Conservation (phyloP, 2,113 vertebrate genomes). For the Bungarus multicinctus region DNA sequence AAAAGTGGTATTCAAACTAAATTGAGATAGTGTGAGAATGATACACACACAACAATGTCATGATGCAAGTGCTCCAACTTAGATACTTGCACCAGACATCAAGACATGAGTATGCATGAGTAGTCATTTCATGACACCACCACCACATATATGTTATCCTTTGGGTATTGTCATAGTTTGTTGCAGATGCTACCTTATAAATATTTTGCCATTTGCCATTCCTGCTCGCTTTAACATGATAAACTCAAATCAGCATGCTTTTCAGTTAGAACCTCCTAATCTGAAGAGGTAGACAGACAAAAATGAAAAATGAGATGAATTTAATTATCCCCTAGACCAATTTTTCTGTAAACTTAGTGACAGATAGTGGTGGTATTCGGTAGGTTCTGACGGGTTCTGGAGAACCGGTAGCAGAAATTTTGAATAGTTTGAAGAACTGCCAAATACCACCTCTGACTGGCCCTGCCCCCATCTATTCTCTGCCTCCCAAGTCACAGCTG, state of each 20-base stretch:
- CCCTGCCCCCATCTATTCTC: too few relatives aligned
- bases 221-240: neutral
- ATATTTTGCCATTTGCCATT: neutral
- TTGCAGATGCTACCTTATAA: neutral
- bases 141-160: neutral
- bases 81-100: neutral
- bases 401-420: too few relatives aligned
- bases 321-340: neutral
- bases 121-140: neutral
- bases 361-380: neutral
- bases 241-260: neutral
- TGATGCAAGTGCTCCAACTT: neutral
- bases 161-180: neutral
- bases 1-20: neutral
- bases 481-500: too few relatives aligned
- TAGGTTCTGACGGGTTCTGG: too few relatives aligned
- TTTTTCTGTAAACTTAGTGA: neutral
- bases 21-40: neutral
- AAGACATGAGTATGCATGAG: neutral
- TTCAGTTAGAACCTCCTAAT: neutral
- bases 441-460: too few relatives aligned
- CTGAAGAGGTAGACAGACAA: neutral
- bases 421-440: too few relatives aligned
- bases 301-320: neutral
- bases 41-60: neutral